Evolutionary conservation across 2,113 vertebrate genomes (phyloP).

Genomic region (Hypanus sabinus): DNA sequence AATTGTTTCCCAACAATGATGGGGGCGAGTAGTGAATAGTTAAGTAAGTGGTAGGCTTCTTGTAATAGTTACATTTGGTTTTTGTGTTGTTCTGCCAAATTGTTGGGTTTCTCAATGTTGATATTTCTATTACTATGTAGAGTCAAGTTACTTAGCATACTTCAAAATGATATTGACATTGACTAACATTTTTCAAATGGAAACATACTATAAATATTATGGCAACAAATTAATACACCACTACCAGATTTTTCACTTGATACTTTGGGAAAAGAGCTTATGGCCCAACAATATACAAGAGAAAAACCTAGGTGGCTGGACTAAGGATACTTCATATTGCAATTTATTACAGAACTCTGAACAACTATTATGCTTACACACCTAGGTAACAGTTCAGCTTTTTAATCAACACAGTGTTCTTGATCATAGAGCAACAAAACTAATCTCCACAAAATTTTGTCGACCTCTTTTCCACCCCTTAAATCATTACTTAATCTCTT

Average conservation of each 20-base stretch:
- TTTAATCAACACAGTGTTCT: not conserved
- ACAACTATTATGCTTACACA: not conserved
- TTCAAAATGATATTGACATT: not conserved
- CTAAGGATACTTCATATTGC: not conserved
- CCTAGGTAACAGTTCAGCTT: not conserved
- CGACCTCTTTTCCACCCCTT: not conserved
- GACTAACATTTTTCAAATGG: not conserved
- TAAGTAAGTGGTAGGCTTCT: too few relatives aligned
- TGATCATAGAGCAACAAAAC: not conserved
- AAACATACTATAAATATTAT: not conserved
- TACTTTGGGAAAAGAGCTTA: not conserved
- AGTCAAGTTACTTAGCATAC: not conserved
- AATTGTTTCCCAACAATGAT: not conserved
- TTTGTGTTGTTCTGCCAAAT: too few relatives aligned
- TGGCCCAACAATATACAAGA: not conserved
- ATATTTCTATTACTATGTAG: not conserved
- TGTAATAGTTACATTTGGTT: too few relatives aligned
- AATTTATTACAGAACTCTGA: not conserved
- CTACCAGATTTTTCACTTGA: not conserved
- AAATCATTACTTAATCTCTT: not conserved
- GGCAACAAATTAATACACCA: not conserved
- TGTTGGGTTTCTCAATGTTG: not conserved
- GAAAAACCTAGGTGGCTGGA: too few relatives aligned
- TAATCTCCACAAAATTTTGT: not conserved
- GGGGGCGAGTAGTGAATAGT: too few relatives aligned